Conservation (phyloP, 2,797 vertebrate species). For the Phataginus tricuspis region DNA sequence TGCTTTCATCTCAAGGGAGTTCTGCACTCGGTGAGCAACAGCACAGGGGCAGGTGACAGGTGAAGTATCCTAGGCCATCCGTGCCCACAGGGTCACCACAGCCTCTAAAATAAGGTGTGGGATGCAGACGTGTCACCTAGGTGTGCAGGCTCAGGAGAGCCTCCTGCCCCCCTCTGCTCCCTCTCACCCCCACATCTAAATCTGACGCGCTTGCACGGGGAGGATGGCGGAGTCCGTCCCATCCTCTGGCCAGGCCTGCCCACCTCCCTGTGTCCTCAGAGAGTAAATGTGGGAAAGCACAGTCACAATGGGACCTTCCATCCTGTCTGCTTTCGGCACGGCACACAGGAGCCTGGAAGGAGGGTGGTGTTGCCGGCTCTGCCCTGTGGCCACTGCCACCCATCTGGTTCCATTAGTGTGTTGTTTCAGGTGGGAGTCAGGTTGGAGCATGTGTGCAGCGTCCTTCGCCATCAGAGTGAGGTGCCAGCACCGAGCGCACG, state of each 20-base stretch:
- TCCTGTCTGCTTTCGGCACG: too few relatives aligned
- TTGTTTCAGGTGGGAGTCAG: too few relatives aligned
- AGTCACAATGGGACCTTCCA: background rate
- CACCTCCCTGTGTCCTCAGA: background rate
- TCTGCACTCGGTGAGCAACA: rapidly evolving
- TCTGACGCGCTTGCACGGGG: background rate
- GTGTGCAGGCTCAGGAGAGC: background rate
- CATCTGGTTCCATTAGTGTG: background rate
- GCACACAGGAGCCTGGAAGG: background rate
- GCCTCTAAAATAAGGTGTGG: background rate
- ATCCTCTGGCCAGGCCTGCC: background rate
- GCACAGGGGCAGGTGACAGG: background rate
- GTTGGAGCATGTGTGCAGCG: too few relatives aligned
- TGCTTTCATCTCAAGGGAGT: background rate
- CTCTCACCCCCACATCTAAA: background rate
- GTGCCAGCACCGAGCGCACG: too few relatives aligned
- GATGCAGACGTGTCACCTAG: too few relatives aligned
- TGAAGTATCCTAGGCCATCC: background rate
- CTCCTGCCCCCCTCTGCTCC: background rate
- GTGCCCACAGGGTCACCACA: background rate
- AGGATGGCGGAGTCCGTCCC: too few relatives aligned
- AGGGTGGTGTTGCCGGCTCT: background rate
- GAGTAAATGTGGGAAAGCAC: background rate
- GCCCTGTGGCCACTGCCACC: too few relatives aligned
- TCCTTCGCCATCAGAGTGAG: too few relatives aligned